These are phyloP conservation scores for Eretmocerus hayati DNA, from an alignment of 2,888 invertebrate species.

Conservation along the genomic window DNA sequence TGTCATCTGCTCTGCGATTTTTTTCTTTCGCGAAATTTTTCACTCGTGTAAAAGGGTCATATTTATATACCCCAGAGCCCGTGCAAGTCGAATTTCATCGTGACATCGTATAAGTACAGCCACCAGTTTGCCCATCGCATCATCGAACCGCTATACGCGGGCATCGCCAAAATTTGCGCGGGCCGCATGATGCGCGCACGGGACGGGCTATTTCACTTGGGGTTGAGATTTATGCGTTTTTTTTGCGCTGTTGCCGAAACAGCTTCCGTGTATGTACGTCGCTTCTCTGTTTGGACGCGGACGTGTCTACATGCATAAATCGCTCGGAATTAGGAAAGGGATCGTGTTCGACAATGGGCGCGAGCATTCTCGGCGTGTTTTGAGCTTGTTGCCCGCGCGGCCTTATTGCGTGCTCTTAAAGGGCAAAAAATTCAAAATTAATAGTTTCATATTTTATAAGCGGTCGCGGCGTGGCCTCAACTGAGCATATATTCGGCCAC, in stretches of 20 bases:
- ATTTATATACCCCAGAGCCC: too few relatives aligned
- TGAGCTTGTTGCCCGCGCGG: neutral
- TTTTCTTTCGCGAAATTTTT: neutral
- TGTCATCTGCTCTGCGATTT: neutral
- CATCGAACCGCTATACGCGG: too few relatives aligned
- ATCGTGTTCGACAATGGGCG: neutral
- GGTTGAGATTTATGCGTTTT: neutral
- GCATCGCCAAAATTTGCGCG: too few relatives aligned
- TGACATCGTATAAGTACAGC: too few relatives aligned
- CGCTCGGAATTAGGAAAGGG: constrained; percentile 7
- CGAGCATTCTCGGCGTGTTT: constrained; percentile 8
- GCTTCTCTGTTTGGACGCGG: neutral
- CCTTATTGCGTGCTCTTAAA: too few relatives aligned
- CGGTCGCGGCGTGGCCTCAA: neutral
- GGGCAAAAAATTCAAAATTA: constrained; percentile 1
- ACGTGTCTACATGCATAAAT: constrained; percentile 15
- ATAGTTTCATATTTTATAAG: neutral
- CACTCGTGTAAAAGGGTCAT: neutral
- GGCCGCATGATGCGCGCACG: neutral
- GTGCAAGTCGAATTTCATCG: too few relatives aligned
- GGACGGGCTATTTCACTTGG: neutral
- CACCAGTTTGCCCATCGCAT: too few relatives aligned
- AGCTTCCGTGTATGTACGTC: constrained; percentile 10
- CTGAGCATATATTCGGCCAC: neutral
- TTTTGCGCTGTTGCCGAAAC: neutral